Conservation (phyloP, 1,140 invertebrate genomes). For the Cepaea nemoralis region DNA sequence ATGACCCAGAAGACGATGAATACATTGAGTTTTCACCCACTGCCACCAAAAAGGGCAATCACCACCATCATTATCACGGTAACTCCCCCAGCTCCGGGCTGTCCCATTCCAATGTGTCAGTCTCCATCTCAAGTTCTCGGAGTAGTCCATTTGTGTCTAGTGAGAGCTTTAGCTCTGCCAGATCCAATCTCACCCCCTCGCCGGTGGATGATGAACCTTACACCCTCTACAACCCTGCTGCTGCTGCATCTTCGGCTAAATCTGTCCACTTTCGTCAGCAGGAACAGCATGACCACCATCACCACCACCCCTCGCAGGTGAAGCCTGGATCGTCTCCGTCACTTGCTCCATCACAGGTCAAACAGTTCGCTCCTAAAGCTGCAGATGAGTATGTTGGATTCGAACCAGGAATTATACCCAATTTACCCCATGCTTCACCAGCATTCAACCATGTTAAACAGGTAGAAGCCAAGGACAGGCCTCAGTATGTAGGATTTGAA, state of each 20-base stretch:
- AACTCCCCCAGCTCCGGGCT: neutral
- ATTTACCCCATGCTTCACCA: neutral
- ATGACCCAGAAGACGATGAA: conserved; percentile 44
- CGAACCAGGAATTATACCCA: neutral
- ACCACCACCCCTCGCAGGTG: neutral
- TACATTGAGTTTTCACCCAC: conserved; percentile 46
- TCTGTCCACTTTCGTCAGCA: neutral
- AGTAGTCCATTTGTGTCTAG: neutral
- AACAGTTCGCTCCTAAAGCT: neutral
- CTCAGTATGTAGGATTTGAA: conserved; percentile 20
- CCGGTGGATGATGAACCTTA: neutral
- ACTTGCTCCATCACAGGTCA: neutral
- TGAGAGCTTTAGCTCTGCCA: neutral
- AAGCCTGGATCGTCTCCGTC: neutral
- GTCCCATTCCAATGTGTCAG: neutral
- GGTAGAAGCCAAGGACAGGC: neutral
- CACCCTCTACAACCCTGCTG: conserved; percentile 7
- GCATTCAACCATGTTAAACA: neutral
- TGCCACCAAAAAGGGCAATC: neutral
- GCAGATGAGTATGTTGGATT: conserved; percentile 27
- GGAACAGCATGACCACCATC: neutral
- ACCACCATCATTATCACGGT: neutral
- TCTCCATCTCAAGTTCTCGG: neutral
- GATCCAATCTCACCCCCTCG: neutral
- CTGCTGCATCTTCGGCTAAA: neutral